A percentile compares a stretch with the other conserved stretches of the same genome.
phyloP scores from a whole-genome alignment of 2,888 invertebrate genomes.

The Cantharis lateralis region DNA sequence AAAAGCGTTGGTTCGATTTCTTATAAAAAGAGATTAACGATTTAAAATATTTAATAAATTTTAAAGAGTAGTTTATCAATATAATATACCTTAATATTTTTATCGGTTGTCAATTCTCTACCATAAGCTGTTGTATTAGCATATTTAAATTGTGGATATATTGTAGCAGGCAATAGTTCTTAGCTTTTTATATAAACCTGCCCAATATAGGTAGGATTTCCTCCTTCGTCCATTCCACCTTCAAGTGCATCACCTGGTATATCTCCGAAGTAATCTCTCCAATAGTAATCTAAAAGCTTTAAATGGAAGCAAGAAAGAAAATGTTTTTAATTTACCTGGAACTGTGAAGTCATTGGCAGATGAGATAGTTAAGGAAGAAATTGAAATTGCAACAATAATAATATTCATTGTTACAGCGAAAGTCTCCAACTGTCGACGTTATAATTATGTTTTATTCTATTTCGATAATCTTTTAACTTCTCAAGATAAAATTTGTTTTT shows the following conservation, averaged over 20 bases:
- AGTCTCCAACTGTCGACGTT: not conserved
- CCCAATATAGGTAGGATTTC: conserved; percentile 20
- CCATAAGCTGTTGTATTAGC: not conserved
- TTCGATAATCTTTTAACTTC: not conserved
- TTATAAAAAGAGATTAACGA: not conserved
- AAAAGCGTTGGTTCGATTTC: not conserved
- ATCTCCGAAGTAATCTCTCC: conserved; percentile 17
- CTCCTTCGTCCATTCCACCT: conserved; percentile 14
- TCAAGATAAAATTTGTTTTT: not conserved
- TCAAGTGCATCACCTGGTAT: conserved; percentile 27
- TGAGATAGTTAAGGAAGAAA: not conserved
- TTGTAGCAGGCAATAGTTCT: not conserved
- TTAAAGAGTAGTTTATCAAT: not conserved
- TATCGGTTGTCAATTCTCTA: not conserved
- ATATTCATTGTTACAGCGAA: not conserved
- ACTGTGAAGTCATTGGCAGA: not conserved
- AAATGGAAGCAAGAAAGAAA: not conserved
- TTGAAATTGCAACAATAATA: not conserved
- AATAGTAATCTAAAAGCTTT: conserved; percentile 27
- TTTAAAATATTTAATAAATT: not conserved
- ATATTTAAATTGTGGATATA: not conserved
- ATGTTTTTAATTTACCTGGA: not conserved
- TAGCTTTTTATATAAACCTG: conserved; percentile 3
- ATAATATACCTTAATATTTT: not conserved
- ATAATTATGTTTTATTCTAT: not conserved